Evolutionary conservation across 2,888 invertebrate species (phyloP), one percentile per base, ranked within the genome.

Genomic region (Lochmaea capreae): DNA sequence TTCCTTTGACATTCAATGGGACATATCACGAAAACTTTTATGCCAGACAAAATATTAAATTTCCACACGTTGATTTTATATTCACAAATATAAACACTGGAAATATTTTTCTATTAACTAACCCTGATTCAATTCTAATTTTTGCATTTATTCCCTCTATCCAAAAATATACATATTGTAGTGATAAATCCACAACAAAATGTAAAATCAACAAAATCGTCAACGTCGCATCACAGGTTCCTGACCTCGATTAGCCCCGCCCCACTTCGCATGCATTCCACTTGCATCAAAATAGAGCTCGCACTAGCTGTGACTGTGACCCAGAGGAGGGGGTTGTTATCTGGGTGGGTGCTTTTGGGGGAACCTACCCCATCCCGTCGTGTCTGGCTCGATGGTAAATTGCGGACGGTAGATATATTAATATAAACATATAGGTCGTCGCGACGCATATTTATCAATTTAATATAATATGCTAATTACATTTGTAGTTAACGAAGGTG

Each of bases 241-340:
- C 87, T 87, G 87, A 89, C 89, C 89, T 89, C 89, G 89, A 88
- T 86, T 84, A 81, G 85, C 87, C 85, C 87, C 88, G 88, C 86
- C 84, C 84, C 81, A 82, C 83, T 80, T 87, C 88, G 87, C 89
- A 67, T 79, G 79, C 84, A 84, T 84, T 83, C 83, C 83, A 78
- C 81, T 79, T 84, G 83, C 83, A 83, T 81, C 78, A 75, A 67
- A 54, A 78, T 70, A 72, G 70, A 75, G 73, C 62, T 42, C 62
- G 42, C 62, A 62, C 39, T 62, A 33, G 62, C 65, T 22, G 61
- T 33, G 69, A 2, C 42, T 46, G 42, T 71, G 74, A 57, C 49
- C 52, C 43, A 49, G 65, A 43, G 65, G 33, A 43, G 59, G 46
- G 73, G 59, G 54, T 54, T 39, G 39, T 18, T 52, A 33, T 54